Percentiles rank a stretch among this genome's conserved stretches.
Conservation (phyloP, 2,888 invertebrate genomes). For the Tortrix viridana region DNA sequence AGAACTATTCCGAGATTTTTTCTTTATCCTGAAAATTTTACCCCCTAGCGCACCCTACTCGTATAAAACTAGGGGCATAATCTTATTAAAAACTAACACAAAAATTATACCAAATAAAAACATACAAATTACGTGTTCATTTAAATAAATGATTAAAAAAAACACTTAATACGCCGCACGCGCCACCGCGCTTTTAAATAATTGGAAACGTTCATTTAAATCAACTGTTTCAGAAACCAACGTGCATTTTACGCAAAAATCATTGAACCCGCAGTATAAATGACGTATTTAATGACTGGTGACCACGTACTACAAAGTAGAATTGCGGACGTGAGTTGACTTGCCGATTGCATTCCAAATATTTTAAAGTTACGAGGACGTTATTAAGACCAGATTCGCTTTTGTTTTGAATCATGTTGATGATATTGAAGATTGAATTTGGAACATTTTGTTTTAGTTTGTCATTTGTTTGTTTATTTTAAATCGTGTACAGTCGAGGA, state of each 20-base stretch:
- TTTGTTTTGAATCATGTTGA: background rate
- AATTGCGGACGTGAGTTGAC: background rate
- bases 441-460: background rate
- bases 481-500: too few species aligned
- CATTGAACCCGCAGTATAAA: constrained; percentile 14
- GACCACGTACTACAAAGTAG: constrained; percentile 1
- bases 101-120: background rate
- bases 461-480: too few species aligned
- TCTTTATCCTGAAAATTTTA: too few species aligned
- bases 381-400: too few species aligned
- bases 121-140: background rate
- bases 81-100: too few species aligned
- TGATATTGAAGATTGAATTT: background rate
- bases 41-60: too few species aligned
- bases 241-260: constrained; percentile 24
- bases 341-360: background rate
- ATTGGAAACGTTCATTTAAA: constrained; percentile 14
- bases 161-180: background rate
- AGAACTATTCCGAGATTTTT: too few species aligned
- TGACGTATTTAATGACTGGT: constrained; percentile 29
- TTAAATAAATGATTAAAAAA: background rate
- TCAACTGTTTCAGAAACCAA: constrained; percentile 6
- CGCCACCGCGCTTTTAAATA: constrained; percentile 9
- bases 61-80: too few species aligned
- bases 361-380: background rate